Percentiles rank a stretch among this genome's conserved stretches.
Conservation (phyloP, 2,888 invertebrate genomes). For the Athalia rosae region DNA sequence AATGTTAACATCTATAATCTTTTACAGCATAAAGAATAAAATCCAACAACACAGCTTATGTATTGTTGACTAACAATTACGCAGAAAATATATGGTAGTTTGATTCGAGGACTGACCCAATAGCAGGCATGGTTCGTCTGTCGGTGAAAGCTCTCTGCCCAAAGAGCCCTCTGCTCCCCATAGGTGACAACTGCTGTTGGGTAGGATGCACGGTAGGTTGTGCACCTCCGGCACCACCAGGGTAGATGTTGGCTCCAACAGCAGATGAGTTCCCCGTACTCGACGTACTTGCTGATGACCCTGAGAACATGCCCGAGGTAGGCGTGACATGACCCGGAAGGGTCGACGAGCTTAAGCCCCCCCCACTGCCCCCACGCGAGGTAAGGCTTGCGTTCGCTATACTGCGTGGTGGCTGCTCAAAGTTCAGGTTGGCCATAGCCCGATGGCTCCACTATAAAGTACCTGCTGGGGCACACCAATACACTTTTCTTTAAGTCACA, state of each 20-base stretch:
- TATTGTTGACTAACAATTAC: too few species aligned
- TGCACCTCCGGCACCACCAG: constrained; percentile 70
- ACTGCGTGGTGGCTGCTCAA: constrained; percentile 91
- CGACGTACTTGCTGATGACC: constrained; percentile 70
- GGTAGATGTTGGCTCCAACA: constrained; percentile 71
- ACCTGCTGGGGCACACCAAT: constrained; percentile 61
- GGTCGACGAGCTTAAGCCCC: constrained; percentile 77
- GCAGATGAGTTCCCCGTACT: constrained; percentile 69
- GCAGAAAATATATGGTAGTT: neutral
- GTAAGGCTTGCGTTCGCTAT: constrained; percentile 86
- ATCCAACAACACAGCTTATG: neutral
- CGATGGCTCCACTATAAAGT: constrained; percentile 70
- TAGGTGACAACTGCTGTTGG: constrained; percentile 77
- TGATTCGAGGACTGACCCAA: constrained; percentile 73
- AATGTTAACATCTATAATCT: neutral
- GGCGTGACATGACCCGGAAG: constrained; percentile 87
- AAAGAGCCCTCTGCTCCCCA: constrained; percentile 81
- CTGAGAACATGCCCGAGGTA: constrained; percentile 80
- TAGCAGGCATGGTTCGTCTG: constrained; percentile 80
- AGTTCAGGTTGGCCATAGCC: constrained; percentile 96
- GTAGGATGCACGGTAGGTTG: constrained; percentile 73
- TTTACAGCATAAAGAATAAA: neutral
- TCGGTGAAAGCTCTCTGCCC: constrained; percentile 88
- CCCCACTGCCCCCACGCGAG: constrained; percentile 80
- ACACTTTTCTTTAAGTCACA: constrained; percentile 48